Base-by-base conservation (phyloP, 2,797 vertebrate genomes). In the Darevskia nairensis region DNA sequence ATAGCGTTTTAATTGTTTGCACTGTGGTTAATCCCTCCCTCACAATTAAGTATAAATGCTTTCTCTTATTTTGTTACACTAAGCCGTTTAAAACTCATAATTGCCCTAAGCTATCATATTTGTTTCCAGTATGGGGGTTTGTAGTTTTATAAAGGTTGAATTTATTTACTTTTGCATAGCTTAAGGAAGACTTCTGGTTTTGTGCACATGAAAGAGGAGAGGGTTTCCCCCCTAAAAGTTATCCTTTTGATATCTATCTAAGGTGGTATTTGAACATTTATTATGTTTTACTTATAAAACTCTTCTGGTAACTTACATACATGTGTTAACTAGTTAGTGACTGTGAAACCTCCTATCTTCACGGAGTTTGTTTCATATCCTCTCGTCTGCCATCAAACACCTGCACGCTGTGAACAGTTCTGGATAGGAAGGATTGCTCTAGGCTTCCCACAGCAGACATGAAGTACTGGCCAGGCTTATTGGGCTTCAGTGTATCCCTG, bases 341-440 rank as follows among this genome's bases (percentile, higher is more conserved):
- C 35, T 64, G 10, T 83, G 61, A 55, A 1, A n/a, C 78, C 0
- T 29, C 69, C 17, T 55, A 55, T 55, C 13, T 6, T 23, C 82
- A 46, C 4, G 19, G 10, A 68, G 44, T 25, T 84, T 25, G 68
- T 41, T 85, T 64, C 29, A 2, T 0, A 0, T 27, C 19, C 0
- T 72, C 84, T 55, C 2, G 2, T 25, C 0, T 86, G 27, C 88
- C 5, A 17, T 75, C 68, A 50, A 72, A 44, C 27, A 29, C 19
- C 27, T 72, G 27, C 39, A 80, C 27, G 7, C 10, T 72, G 50
- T 44, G 55, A 13, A 44, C 35, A 25, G 41, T 69, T 46, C 6
- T 41, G 55, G 5, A 5, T 41, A 66, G 11, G 6, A 29, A 29
- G 9, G 13, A 76, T 7, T 76, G 32, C 21, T 76, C 6, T 61